A percentile compares a stretch with the other conserved stretches of the same genome.
Evolutionary conservation across 2,797 vertebrate species (phyloP).

Genomic region (Geotria australis): DNA sequence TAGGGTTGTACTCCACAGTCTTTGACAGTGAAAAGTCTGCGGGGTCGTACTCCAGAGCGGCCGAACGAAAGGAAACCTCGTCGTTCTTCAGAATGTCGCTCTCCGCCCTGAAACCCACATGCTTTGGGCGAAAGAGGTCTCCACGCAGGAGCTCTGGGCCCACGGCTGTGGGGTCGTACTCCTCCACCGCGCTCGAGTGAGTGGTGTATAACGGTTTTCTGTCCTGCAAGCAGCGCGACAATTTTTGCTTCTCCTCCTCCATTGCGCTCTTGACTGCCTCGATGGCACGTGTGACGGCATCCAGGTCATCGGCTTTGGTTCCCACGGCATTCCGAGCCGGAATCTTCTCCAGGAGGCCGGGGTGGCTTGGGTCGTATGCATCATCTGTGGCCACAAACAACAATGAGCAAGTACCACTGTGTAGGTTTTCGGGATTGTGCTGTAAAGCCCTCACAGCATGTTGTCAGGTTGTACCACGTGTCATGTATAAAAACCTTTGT

Average conservation of each 20-base stretch:
- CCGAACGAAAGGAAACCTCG: conserved; percentile 9
- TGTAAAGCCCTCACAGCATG: too few relatives aligned
- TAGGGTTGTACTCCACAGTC: conserved; percentile 34
- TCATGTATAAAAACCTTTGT: too few relatives aligned
- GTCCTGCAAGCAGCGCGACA: conserved; percentile 8
- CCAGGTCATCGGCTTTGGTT: conserved; percentile 16
- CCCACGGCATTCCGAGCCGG: too few relatives aligned
- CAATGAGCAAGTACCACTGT: too few relatives aligned
- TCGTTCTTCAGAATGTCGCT: background rate
- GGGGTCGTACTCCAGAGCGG: conserved; percentile 26
- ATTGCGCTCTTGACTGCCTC: conserved; percentile 57
- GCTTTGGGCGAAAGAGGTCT: background rate
- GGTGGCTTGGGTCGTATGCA: too few relatives aligned
- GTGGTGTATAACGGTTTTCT: conserved; percentile 17
- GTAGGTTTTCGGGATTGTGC: too few relatives aligned
- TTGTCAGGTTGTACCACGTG: too few relatives aligned
- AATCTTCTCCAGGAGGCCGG: too few relatives aligned
- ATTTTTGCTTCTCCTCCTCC: conserved; percentile 54
- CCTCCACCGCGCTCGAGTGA: conserved; percentile 18
- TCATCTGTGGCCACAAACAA: too few relatives aligned
- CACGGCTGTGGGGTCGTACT: conserved; percentile 4
- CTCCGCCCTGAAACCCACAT: background rate
- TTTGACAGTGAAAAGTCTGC: conserved; percentile 24
- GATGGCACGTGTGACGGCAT: conserved; percentile 64
- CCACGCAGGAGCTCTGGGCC: conserved; percentile 2